These are phyloP conservation scores for Nowickia ferox DNA, from an alignment of 2,888 invertebrate genomes.

Conservation along the genomic window DNA sequence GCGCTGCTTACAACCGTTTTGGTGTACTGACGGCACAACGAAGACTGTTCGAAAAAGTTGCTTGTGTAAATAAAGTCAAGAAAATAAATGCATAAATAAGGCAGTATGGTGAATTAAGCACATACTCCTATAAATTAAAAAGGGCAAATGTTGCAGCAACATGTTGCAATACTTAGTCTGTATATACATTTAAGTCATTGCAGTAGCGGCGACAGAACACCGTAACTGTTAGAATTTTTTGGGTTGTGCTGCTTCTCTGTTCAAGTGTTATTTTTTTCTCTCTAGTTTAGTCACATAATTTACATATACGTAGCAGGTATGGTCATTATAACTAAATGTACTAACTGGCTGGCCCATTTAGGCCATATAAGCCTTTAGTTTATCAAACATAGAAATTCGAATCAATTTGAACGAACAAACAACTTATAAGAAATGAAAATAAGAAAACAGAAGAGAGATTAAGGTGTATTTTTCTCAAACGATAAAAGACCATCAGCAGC, in stretches of 20 bases:
- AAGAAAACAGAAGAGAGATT: not conserved
- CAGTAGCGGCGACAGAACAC: not conserved
- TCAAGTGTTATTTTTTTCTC: too few species aligned
- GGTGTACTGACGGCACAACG: conserved; percentile 53
- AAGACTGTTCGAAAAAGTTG: conserved; percentile 46
- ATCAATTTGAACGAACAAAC: not conserved
- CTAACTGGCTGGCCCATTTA: too few species aligned
- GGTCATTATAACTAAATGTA: not conserved
- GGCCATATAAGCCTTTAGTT: not conserved
- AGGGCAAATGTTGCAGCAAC: conserved; percentile 53
- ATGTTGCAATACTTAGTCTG: too few species aligned
- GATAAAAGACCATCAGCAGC: too few species aligned
- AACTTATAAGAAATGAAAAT: not conserved
- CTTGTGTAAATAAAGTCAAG: conserved; percentile 6
- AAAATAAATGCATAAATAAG: conserved; percentile 6
- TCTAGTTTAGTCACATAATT: too few species aligned
- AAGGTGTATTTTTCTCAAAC: too few species aligned
- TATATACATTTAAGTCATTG: not conserved
- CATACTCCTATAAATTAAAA: too few species aligned
- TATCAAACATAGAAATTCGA: not conserved
- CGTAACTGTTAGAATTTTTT: not conserved
- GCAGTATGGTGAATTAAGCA: conserved; percentile 15
- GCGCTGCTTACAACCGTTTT: conserved; percentile 21
- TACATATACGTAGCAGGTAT: too few species aligned
- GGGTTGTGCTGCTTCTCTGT: too few species aligned